Percentiles rank a stretch among this genome's conserved stretches.
These are phyloP conservation scores for Drosophila fungiperda DNA, from an alignment of 2,888 invertebrate species.

Conservation along the genomic window DNA sequence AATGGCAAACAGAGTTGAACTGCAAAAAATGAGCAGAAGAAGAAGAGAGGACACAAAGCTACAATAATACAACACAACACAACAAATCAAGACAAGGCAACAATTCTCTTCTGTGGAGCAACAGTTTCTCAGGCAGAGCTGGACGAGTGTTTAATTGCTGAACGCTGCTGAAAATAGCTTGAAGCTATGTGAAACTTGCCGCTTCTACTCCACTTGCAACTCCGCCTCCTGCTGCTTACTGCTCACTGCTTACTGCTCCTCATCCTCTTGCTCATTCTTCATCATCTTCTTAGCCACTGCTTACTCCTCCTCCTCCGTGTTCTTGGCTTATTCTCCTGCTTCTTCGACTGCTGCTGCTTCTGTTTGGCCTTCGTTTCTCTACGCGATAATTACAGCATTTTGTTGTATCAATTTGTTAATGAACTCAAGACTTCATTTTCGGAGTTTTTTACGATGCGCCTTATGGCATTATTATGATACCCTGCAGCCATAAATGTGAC, in stretches of 20 bases:
- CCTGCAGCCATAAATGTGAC: constrained; percentile 19
- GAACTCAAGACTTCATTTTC: constrained; percentile 59
- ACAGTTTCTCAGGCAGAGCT: constrained; percentile 37
- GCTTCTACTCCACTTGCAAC: constrained; percentile 8
- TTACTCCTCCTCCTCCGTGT: background rate
- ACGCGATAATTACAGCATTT: constrained; percentile 80
- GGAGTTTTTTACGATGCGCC: constrained; percentile 30
- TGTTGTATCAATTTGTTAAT: constrained; percentile 82
- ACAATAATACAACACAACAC: constrained; percentile 7
- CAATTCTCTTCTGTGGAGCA: constrained; percentile 19
- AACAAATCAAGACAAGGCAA: background rate
- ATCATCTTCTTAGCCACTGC: constrained; percentile 1
- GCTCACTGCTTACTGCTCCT: background rate
- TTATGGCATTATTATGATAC: constrained; percentile 49
- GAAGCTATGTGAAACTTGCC: constrained; percentile 62
- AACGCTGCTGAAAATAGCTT: constrained; percentile 78
- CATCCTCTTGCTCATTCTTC: background rate
- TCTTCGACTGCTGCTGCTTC: constrained; percentile 43
- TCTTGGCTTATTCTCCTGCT: background rate
- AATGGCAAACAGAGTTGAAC: constrained; percentile 65
- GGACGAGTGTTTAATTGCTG: constrained; percentile 77
- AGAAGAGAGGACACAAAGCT: constrained; percentile 2
- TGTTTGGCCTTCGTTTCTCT: constrained; percentile 59
- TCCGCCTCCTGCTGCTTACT: background rate
- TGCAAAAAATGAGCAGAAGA: constrained; percentile 34